Evolutionary conservation across 2,797 vertebrate genomes (phyloP).

Genomic region (Micromesistius poutassou): DNA sequence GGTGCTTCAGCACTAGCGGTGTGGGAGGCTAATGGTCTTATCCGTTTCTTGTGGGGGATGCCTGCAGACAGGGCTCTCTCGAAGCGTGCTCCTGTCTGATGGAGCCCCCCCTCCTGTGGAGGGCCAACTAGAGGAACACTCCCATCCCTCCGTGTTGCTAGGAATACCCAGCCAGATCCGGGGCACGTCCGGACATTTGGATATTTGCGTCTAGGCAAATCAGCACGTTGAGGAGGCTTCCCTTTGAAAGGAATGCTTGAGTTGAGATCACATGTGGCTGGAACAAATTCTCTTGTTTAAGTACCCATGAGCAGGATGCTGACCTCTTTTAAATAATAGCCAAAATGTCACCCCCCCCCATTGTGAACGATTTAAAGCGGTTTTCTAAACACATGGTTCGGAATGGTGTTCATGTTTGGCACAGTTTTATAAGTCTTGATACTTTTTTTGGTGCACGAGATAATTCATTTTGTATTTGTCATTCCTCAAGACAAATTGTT

Average conservation of each 20-base stretch:
- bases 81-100: conserved; percentile 13
- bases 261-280: background rate
- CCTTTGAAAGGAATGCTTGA: background rate
- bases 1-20: conserved; percentile 19
- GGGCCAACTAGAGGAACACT: background rate
- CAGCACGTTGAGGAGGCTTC: background rate
- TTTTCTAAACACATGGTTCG: background rate
- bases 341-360: background rate
- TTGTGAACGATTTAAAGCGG: background rate
- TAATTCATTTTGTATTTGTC: background rate
- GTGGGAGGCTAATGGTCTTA: conserved; percentile 39
- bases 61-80: conserved; percentile 5
- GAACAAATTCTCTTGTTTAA: background rate
- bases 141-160: background rate
- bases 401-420: background rate
- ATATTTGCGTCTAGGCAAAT: background rate
- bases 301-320: background rate
- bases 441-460: background rate
- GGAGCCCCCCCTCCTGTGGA: conserved; percentile 9
- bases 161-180: background rate
- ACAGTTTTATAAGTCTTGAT: background rate
- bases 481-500: background rate
- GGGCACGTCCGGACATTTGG: background rate
- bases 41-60: conserved; percentile 20
- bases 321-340: background rate